A percentile compares a stretch with the other conserved stretches of the same genome.
These are phyloP conservation scores for Pseudochromis fuscus DNA, from an alignment of 2,797 vertebrate species.

Conservation along the genomic window DNA sequence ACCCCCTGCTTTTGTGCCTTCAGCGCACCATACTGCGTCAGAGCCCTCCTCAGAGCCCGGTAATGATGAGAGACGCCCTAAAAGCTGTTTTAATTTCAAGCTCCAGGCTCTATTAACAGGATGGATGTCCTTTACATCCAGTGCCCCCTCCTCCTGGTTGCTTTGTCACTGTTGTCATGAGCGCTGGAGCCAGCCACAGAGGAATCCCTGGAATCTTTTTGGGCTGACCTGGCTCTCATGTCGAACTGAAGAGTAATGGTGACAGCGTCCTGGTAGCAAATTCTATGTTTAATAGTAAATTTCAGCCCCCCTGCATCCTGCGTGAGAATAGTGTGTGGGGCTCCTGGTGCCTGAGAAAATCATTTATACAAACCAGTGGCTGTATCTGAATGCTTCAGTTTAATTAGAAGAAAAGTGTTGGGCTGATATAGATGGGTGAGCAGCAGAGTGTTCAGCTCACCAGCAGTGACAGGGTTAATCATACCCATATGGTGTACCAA, in stretches of 20 bases:
- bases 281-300: conserved; percentile 53
- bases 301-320: conserved; percentile 49
- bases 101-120: conserved; percentile 61
- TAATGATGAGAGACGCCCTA: conserved; percentile 53
- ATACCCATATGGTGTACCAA: conserved; percentile 80
- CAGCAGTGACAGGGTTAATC: conserved; percentile 81
- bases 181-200: conserved; percentile 60
- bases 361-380: conserved; percentile 13
- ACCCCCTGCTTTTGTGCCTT: conserved; percentile 59
- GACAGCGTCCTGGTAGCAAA: conserved; percentile 65
- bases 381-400: conserved; percentile 29
- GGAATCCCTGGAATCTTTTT: conserved; percentile 85
- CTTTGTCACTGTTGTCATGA: conserved; percentile 85
- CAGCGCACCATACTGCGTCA: conserved; percentile 62
- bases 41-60: conserved; percentile 62
- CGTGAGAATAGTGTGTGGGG: conserved; percentile 52
- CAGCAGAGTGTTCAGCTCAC: conserved; percentile 14
- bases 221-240: conserved; percentile 70
- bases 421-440: conserved; percentile 6
- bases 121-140: conserved; percentile 72
- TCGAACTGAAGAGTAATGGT: conserved; percentile 61
- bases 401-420: conserved; percentile 13
- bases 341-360: conserved; percentile 45
- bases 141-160: conserved; percentile 46
- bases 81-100: conserved; percentile 69